Percentiles rank a stretch among this genome's conserved stretches.
phyloP scores from a whole-genome alignment of 1,140 invertebrate genomes.

The Cyclina sinensis region DNA sequence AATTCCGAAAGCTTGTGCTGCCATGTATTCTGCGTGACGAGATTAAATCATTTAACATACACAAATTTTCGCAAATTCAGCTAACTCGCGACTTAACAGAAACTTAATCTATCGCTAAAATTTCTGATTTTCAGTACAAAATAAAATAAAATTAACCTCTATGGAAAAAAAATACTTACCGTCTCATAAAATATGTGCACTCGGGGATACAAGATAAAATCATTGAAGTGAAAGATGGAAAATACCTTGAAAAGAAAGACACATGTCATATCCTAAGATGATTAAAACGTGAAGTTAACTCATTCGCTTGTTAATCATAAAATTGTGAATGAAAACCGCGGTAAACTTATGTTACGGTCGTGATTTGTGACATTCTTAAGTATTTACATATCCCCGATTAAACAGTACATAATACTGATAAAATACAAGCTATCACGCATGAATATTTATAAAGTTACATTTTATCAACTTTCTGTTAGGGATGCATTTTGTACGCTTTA shows the following conservation, averaged over 20 bases:
- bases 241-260: not conserved
- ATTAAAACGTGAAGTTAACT: not conserved
- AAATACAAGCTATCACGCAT: not conserved
- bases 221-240: not conserved
- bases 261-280: not conserved
- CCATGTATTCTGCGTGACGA: too few species aligned
- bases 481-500: too few species aligned
- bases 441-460: not conserved
- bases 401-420: not conserved
- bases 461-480: too few species aligned
- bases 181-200: not conserved
- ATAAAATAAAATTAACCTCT: too few species aligned
- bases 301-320: not conserved
- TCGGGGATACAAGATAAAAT: not conserved
- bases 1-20: too few species aligned
- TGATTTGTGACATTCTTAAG: not conserved
- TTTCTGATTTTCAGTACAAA: too few species aligned
- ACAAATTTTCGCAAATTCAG: too few species aligned
- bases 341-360: not conserved
- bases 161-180: not conserved
- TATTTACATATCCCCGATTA: not conserved
- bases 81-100: too few species aligned
- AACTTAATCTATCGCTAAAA: too few species aligned
- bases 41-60: too few species aligned
- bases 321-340: constrained; percentile 16